A percentile compares a stretch with the other conserved stretches of the same genome.
phyloP scores from a whole-genome alignment of 2,888 invertebrate species.

The Chymomyza caudatula region DNA sequence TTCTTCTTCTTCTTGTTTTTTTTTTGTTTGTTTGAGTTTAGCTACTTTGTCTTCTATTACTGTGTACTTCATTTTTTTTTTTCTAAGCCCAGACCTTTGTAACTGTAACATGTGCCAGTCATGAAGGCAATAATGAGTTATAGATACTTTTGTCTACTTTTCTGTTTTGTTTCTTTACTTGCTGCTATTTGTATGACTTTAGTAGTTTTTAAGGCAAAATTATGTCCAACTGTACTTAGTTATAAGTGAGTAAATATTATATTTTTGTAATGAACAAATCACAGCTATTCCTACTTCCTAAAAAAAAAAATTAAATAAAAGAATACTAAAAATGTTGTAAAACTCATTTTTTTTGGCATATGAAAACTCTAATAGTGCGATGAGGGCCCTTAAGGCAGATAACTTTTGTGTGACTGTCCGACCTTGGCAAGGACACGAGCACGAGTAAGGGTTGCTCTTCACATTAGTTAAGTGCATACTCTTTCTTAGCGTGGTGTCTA shows the following conservation, averaged over 20 bases:
- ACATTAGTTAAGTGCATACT: too few relatives aligned
- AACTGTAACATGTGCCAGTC: slow-evolving; percentile 35
- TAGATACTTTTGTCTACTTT: slow-evolving; percentile 5
- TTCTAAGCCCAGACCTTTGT: neutral
- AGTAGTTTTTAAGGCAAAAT: slow-evolving; percentile 41
- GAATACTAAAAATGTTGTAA: neutral
- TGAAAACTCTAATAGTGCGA: neutral
- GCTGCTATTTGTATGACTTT: slow-evolving; percentile 44
- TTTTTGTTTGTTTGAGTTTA: neutral
- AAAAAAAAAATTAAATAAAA: neutral
- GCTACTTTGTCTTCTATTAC: neutral
- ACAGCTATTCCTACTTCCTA: slow-evolving; percentile 38
- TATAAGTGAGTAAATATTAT: slow-evolving; percentile 34
- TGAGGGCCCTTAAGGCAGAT: too few relatives aligned
- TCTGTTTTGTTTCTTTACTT: slow-evolving; percentile 1
- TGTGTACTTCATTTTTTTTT: slow-evolving; percentile 4
- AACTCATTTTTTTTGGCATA: neutral
- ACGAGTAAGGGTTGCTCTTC: too few relatives aligned
- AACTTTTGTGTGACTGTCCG: too few relatives aligned
- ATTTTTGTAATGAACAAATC: slow-evolving; percentile 55
- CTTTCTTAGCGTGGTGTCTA: too few relatives aligned
- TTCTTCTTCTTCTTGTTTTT: neutral
- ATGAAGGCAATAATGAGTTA: slow-evolving; percentile 39
- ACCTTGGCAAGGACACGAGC: too few relatives aligned
- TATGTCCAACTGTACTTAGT: slow-evolving; percentile 1